These are phyloP conservation scores for Erannis defoliaria DNA, from an alignment of 2,888 invertebrate species.

Conservation along the genomic window DNA sequence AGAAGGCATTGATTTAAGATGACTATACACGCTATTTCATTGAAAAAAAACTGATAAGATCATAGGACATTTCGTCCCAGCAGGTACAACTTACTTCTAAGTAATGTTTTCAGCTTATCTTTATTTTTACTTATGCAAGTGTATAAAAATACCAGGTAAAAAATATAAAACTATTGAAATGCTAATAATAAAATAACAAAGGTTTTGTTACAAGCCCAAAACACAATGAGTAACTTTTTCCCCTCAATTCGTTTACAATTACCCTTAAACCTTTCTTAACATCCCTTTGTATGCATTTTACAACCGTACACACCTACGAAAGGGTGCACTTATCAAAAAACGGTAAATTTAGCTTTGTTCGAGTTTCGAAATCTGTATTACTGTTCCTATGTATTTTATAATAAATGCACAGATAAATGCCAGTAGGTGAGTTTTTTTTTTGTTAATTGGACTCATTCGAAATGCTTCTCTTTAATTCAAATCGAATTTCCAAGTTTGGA, in stretches of 20 bases:
- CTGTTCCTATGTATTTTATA: slow-evolving; percentile 3
- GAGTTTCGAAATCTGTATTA: slow-evolving; percentile 11
- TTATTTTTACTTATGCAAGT: background rate
- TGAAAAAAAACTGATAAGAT: too few relatives aligned
- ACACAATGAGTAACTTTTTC: slow-evolving; percentile 28
- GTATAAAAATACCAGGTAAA: background rate
- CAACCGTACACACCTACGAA: slow-evolving; percentile 10
- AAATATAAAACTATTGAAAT: background rate
- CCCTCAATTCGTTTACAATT: slow-evolving; percentile 35
- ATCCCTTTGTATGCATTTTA: slow-evolving; percentile 31
- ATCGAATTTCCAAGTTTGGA: too few relatives aligned
- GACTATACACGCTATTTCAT: too few relatives aligned
- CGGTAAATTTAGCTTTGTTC: slow-evolving; percentile 22
- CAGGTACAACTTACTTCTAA: too few relatives aligned
- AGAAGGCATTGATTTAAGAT: too few relatives aligned
- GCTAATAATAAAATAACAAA: slow-evolving; percentile 1
- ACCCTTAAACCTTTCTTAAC: slow-evolving; percentile 21
- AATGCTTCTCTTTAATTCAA: background rate
- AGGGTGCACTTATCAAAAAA: slow-evolving; percentile 7
- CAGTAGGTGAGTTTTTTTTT: background rate
- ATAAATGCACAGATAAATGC: background rate
- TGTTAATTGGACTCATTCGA: background rate
- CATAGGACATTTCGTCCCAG: too few relatives aligned
- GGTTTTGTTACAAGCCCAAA: slow-evolving; percentile 6
- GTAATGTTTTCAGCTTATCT: too few relatives aligned